Evolutionary conservation across 2,888 invertebrate genomes (phyloP).

Genomic region (Cerastoderma edule): DNA sequence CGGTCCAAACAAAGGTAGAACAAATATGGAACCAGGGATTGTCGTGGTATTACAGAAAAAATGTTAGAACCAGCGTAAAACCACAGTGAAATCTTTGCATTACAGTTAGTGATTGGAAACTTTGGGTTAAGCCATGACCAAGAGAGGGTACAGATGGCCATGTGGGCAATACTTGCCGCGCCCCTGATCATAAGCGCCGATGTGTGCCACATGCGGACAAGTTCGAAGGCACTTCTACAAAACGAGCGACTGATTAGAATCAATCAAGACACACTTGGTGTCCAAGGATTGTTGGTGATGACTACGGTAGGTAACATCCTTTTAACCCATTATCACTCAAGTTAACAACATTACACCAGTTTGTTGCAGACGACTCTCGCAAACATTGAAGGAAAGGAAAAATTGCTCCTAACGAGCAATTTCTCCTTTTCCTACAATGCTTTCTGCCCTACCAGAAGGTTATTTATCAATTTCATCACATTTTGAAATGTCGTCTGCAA

Average conservation of each 20-base stretch:
- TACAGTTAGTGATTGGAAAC: constrained; percentile 95
- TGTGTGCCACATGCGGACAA: constrained; percentile 92
- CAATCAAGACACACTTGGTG: constrained; percentile 95
- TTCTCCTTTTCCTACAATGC: background rate
- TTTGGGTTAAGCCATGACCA: constrained; percentile 97
- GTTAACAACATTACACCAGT: background rate
- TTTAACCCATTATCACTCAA: background rate
- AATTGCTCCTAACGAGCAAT: background rate
- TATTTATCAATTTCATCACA: background rate
- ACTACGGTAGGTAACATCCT: constrained; percentile 40
- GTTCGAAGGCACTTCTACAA: constrained; percentile 94
- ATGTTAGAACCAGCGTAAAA: background rate
- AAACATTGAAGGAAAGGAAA: too few relatives aligned
- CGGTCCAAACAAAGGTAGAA: background rate
- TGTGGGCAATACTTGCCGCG: constrained; percentile 97
- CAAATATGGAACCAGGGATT: background rate
- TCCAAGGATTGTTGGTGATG: constrained; percentile 91
- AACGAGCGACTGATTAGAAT: constrained; percentile 96
- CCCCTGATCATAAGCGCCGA: constrained; percentile 97
- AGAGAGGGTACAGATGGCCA: constrained; percentile 96
- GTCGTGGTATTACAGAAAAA: background rate
- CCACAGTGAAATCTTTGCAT: constrained; percentile 50
- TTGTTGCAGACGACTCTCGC: background rate
- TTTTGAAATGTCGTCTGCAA: background rate
- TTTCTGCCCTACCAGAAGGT: background rate